Evolutionary conservation across 2,113 vertebrate species (phyloP), one percentile per base, ranked within the genome.

Genomic region (Poeciliopsis retropinna): DNA sequence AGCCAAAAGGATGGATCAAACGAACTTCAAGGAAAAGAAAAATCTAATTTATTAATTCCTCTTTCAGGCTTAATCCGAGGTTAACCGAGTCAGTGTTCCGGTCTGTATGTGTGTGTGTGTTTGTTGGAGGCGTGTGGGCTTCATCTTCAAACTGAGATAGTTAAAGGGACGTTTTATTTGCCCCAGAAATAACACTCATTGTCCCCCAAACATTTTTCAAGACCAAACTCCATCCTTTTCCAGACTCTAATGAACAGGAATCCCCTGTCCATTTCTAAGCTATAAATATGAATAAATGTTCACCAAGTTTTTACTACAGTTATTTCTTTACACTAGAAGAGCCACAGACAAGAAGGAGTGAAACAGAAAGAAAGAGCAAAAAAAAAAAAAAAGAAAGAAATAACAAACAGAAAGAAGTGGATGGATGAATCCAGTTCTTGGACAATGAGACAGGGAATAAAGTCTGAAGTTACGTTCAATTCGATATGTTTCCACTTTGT

Each of bases 1-100:
- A 78, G 81, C 68, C 67, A 57, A 76, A 37, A 29, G 71, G 57
- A 62, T 4, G 76, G 72, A 86, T 86, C 88, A 91, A 83, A 83
- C 11, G 7, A 70, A 71, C 44, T 65, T 66, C 60, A 73, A 62
- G 75, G 44, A 44, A 73, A 73, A 61, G 30, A 67, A 67, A 82
- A 79, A 84, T 76, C 65, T 15, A 84, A 90, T 87, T 76, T 79
- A 79, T 78, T 75, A 60, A 79, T 82, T 72, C 28, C 66, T 84
- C 60, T 79, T 67, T 61, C 4, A 47, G 60, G 39, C 37, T 69
- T 76, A 41, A 65, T 71, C 64, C 37, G 71, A 68, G 73, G 54
- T 69, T 60, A 72, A 64, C 54, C 29, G 32, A 14, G 63, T 22
- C 67, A 51, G 39, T 25, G 2, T 76, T 75, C 31, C 0, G 5